Evolutionary conservation across 1,140 invertebrate species (phyloP).

Genomic region (Pseudachorutes palmiensis): DNA sequence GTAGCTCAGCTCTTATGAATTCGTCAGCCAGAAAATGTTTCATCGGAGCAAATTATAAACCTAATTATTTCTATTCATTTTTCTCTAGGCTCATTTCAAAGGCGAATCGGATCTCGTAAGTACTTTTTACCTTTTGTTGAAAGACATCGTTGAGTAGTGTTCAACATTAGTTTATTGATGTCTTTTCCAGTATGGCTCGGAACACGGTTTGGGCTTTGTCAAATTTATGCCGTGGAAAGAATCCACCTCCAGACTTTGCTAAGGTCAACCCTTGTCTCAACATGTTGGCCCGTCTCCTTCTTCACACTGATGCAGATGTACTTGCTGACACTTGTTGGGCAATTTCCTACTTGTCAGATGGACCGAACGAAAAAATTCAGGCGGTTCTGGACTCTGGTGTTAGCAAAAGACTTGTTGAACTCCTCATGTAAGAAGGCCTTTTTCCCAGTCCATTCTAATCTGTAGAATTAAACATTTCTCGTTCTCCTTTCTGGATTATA

Average conservation of each 20-base stretch:
- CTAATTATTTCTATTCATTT: slow-evolving; percentile 38
- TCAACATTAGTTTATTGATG: not conserved
- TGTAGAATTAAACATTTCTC: slow-evolving; percentile 3
- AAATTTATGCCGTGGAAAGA: slow-evolving; percentile 93
- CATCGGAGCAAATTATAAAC: not conserved
- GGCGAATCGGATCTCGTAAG: slow-evolving; percentile 67
- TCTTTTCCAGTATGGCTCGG: no score
- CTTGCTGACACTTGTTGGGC: slow-evolving; percentile 94
- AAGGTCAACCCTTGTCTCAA: slow-evolving; percentile 77
- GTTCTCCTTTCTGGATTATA: slow-evolving; percentile 45
- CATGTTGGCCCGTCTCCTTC: slow-evolving; percentile 75
- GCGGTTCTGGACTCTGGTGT: slow-evolving; percentile 95
- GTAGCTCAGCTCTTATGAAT: slow-evolving; percentile 1
- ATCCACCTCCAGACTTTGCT: slow-evolving; percentile 85
- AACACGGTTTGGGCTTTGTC: slow-evolving; percentile 98
- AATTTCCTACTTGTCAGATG: slow-evolving; percentile 86
- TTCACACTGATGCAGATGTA: slow-evolving; percentile 83
- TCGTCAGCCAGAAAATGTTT: no score
- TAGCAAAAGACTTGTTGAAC: slow-evolving; percentile 83
- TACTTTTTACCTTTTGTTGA: no score
- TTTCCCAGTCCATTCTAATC: not conserved
- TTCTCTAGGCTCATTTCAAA: slow-evolving; percentile 66
- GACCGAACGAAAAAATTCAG: slow-evolving; percentile 97
- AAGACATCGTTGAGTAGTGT: not conserved
- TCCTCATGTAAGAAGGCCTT: slow-evolving; percentile 64